These are phyloP conservation scores for Patella depressa DNA, from an alignment of 2,888 invertebrate genomes.

Conservation along the genomic window DNA sequence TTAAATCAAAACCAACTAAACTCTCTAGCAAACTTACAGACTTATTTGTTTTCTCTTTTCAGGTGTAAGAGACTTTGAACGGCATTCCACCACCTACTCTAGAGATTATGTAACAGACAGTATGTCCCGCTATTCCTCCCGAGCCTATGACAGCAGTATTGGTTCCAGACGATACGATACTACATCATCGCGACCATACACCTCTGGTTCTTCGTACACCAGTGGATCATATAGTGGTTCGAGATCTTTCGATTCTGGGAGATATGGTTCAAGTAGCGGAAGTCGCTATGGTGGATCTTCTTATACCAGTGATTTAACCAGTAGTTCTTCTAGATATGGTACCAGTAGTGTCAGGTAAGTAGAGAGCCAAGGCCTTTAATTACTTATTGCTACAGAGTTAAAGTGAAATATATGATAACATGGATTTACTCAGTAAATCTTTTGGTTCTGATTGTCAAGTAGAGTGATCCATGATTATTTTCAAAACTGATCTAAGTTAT, in stretches of 20 bases:
- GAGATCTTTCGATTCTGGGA: not conserved
- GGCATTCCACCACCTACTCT: not conserved
- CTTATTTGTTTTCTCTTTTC: too few relatives aligned
- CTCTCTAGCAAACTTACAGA: too few relatives aligned
- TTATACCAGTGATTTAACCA: not conserved
- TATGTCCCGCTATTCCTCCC: constrained; percentile 31
- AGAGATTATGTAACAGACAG: constrained; percentile 18
- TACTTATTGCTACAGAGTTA: too few relatives aligned
- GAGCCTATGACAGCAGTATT: constrained; percentile 16
- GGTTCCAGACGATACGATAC: constrained; percentile 11
- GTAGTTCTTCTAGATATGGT: not conserved
- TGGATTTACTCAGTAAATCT: too few relatives aligned
- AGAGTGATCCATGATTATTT: too few relatives aligned
- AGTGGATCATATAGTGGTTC: not conserved
- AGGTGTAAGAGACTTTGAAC: too few relatives aligned
- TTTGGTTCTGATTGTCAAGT: too few relatives aligned
- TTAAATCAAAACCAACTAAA: too few relatives aligned
- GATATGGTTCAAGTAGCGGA: not conserved
- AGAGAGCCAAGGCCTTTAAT: not conserved
- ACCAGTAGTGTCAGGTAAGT: not conserved
- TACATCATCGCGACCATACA: not conserved
- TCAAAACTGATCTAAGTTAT: too few relatives aligned
- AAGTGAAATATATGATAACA: too few relatives aligned
- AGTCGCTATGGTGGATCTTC: constrained; percentile 3
- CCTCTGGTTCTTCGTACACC: not conserved